Conservation (phyloP, 2,797 vertebrate genomes). For the Tiaroga cobitis region DNA sequence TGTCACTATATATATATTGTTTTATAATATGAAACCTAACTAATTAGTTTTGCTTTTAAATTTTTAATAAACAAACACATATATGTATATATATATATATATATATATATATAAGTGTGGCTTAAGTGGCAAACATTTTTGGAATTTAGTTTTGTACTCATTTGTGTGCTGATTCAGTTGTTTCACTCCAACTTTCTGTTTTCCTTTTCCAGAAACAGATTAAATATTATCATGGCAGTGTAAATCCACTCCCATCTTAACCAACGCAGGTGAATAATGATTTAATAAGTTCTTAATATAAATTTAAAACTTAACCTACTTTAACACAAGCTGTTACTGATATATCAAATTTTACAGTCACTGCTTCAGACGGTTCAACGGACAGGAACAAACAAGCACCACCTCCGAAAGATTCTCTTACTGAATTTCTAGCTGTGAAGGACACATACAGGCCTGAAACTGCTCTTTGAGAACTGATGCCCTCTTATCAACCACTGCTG, state of each 20-base stretch:
- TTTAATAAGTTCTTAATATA: background rate
- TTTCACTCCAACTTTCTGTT: background rate
- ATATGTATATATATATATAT: too few relatives aligned
- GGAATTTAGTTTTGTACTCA: background rate
- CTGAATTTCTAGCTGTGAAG: slow-evolving; percentile 51
- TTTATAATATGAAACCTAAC: background rate
- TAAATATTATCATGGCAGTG: slow-evolving; percentile 72
- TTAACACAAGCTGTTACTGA: background rate
- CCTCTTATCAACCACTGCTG: slow-evolving; percentile 43
- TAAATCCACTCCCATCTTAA: slow-evolving; percentile 62
- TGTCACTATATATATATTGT: too few relatives aligned
- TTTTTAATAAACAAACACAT: too few relatives aligned
- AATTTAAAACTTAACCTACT: background rate
- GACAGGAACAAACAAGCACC: slow-evolving; percentile 40
- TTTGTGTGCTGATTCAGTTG: background rate
- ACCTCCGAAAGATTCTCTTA: slow-evolving; percentile 47
- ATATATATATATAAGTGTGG: too few relatives aligned
- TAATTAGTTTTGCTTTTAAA: too few relatives aligned
- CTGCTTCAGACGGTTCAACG: slow-evolving; percentile 26
- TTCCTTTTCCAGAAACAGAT: slow-evolving; percentile 71
- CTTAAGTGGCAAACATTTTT: background rate
- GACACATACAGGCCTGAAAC: slow-evolving; percentile 46
- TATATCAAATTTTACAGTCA: background rate
- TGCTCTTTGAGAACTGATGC: slow-evolving; percentile 39
- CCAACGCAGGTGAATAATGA: slow-evolving; percentile 68